Evolutionary conservation across 2,113 vertebrate genomes (phyloP).

Genomic region (Oncorhynchus clarkii): DNA sequence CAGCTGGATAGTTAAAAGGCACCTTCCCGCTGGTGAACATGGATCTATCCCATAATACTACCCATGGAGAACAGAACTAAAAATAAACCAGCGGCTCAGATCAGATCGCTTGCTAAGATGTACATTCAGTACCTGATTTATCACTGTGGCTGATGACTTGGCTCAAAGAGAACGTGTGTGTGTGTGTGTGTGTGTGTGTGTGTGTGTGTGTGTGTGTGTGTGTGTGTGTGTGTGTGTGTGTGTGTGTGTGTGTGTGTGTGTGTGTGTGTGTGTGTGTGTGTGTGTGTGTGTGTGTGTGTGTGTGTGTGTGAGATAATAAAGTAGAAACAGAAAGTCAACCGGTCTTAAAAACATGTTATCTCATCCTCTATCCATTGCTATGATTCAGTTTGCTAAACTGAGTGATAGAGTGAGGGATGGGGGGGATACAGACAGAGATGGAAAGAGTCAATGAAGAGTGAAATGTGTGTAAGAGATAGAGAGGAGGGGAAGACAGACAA

Average conservation of each 20-base stretch:
- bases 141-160: background rate
- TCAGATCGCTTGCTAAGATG: slow-evolving; percentile 52
- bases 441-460: background rate
- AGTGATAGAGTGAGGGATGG: too few relatives aligned
- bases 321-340: too few relatives aligned
- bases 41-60: background rate
- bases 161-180: too few relatives aligned
- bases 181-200: too few relatives aligned
- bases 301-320: too few relatives aligned
- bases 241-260: background rate
- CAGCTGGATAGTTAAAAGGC: slow-evolving; percentile 7
- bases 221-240: background rate
- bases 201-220: background rate
- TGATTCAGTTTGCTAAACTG: slow-evolving; percentile 7
- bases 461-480: background rate
- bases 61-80: slow-evolving; percentile 41
- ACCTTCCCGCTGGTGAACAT: slow-evolving; percentile 24
- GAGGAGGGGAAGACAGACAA: background rate
- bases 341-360: background rate
- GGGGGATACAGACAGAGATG: background rate
- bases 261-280: background rate
- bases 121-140: slow-evolving; percentile 19
- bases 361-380: slow-evolving; percentile 25
- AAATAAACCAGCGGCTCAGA: slow-evolving; percentile 37
- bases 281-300: background rate